Evolutionary conservation across 1,140 invertebrate species (phyloP).

Genomic region (Globodera ellingtonae): DNA sequence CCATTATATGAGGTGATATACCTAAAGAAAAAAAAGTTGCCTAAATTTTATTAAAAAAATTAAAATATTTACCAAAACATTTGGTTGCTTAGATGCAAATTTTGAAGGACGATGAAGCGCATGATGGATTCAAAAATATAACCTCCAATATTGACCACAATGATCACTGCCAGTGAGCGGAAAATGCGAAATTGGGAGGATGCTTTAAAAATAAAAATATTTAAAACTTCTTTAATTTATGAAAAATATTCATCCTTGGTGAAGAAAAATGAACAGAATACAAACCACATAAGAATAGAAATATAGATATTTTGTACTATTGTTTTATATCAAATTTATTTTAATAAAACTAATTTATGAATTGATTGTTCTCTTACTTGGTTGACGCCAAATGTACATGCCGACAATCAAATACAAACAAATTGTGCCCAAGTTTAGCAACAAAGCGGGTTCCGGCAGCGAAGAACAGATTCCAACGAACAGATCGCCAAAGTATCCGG

Average conservation of each 20-base stretch:
- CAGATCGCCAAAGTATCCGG: constrained; percentile 3
- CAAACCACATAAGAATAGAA: no score
- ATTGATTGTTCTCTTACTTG: background rate
- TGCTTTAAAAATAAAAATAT: background rate
- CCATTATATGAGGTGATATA: no score
- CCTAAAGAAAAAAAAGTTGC: no score
- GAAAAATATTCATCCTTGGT: no score
- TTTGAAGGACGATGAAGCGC: no score
- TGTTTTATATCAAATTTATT: no score
- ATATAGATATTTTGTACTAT: no score
- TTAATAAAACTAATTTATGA: no score
- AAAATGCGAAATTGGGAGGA: background rate
- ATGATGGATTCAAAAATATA: background rate
- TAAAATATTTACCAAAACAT: no score
- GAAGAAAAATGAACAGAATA: no score
- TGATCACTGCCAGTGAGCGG: constrained; percentile 14
- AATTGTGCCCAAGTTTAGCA: constrained; percentile 12
- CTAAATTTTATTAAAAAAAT: no score
- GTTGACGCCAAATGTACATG: background rate
- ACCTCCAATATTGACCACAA: constrained; percentile 18
- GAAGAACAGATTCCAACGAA: background rate
- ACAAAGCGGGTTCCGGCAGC: background rate
- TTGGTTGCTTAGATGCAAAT: no score
- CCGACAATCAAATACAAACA: constrained; percentile 14
- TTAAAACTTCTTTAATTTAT: background rate